A percentile compares a stretch with the other conserved stretches of the same genome.
Conservation (phyloP, 2,113 vertebrate genomes). For the Fukomys damarensis region DNA sequence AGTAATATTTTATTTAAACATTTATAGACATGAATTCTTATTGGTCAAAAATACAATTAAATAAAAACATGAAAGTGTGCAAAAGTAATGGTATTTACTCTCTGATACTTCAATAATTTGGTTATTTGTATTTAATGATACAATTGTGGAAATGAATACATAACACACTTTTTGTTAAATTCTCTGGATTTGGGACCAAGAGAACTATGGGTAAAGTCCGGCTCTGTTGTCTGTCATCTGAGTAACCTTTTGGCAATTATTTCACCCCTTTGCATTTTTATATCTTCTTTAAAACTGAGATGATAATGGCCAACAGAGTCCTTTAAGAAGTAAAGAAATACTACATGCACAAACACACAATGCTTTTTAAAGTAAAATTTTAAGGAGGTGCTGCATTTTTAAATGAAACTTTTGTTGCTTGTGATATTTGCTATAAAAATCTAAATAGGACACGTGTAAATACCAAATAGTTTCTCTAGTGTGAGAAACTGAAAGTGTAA, state of each 20-base stretch:
- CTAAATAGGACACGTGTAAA: no score
- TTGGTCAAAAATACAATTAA: background rate
- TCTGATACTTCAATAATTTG: background rate
- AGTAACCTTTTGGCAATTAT: background rate
- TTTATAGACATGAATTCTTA: background rate
- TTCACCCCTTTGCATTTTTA: background rate
- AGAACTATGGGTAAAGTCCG: background rate
- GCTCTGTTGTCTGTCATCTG: background rate
- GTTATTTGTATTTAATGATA: background rate
- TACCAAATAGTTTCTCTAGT: no score
- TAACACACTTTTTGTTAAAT: background rate
- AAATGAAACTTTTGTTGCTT: background rate
- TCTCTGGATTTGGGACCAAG: background rate
- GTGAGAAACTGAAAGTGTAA: no score
- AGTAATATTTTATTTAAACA: background rate
- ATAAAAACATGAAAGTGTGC: background rate
- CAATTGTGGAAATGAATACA: background rate
- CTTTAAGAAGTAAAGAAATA: background rate
- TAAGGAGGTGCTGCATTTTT: background rate
- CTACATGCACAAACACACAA: background rate
- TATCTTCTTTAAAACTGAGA: background rate
- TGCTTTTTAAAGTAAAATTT: background rate
- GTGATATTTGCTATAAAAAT: background rate
- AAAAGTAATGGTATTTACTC: background rate
- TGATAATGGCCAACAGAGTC: background rate